Evolutionary conservation across 2,797 vertebrate species (phyloP), one percentile per base, ranked within the genome.

Genomic region (Poeciliopsis infans): DNA sequence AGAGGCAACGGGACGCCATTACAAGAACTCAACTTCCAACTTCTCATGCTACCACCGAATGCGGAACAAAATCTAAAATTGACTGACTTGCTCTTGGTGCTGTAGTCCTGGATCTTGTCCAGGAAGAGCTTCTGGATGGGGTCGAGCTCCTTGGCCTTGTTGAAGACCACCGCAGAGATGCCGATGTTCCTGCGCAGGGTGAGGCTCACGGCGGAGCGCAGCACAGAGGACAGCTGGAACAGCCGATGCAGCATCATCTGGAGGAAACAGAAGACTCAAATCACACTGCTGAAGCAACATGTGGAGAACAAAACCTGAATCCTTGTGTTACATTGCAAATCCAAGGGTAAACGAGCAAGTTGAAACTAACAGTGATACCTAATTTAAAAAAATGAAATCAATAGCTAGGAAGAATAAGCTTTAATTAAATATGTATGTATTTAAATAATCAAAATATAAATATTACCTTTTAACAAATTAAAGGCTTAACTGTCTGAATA

Each of bases 101-200:
- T 96, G 93, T 99, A 99, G 79, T 99, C 97, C 11, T 96, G 96
- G 90, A 99, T 97, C 95, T 99, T 99, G 91, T 99, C 98, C 91
- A 99, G 64, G 76, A 99, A 99, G n/a, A 99, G 95, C 68, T 98
- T 98, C 96, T 99, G 98, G 76, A 99, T 79, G 0, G 98, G 98
- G 88, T 99, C 98, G 0, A 99, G 93, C 4, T 97, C 97, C 75
- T 95, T 96, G 0, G 95, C 39, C 88, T 94, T 95, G 88, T 96
- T 97, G 83, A 98, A 96, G 15, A 94, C 84, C 8, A 99, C 77
- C 0, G 98, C 97, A 0, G 98, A 97, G 28, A 98, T 73, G 31
- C 97, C 97, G 1, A 99, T 90, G 91, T 99, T 99, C 87, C 98
- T 96, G 81, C 92, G 96, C 78, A 98, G 74, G 3, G 97, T 96